Evolutionary conservation across 2,888 invertebrate genomes (phyloP).

Genomic region (Parnassius glacialis): DNA sequence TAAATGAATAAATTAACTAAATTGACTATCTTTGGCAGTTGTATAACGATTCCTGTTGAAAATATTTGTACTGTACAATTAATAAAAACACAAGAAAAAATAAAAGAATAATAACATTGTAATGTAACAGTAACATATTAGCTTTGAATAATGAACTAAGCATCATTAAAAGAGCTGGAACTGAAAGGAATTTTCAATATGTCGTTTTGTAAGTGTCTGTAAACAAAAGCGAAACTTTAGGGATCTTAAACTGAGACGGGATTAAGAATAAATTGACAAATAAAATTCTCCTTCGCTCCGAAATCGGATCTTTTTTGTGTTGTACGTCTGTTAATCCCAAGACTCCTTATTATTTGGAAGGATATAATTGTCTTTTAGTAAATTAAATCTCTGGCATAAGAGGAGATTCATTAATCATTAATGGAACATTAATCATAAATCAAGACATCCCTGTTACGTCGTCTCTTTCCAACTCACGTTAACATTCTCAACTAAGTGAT

Average conservation of each 20-base stretch:
- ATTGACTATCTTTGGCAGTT: too few species aligned
- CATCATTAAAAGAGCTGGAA: constrained; percentile 4
- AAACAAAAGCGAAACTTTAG: constrained; percentile 20
- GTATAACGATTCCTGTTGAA: too few species aligned
- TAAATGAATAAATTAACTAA: too few species aligned
- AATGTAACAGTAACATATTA: too few species aligned
- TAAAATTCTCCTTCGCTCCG: constrained; percentile 21
- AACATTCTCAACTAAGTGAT: constrained; percentile 52
- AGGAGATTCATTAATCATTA: constrained; percentile 55
- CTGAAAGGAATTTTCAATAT: constrained; percentile 22
- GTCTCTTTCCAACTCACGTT: constrained; percentile 40
- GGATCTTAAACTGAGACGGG: constrained; percentile 22
- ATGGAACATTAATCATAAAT: constrained; percentile 60
- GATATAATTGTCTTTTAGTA: constrained; percentile 40
- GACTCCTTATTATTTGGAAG: constrained; percentile 32
- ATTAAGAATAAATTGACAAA: constrained; percentile 26
- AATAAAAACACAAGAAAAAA: too few species aligned
- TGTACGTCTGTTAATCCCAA: constrained; percentile 32
- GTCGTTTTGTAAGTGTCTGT: constrained; percentile 12
- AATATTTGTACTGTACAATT: too few species aligned
- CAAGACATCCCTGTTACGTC: constrained; percentile 33
- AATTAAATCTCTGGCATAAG: constrained; percentile 48
- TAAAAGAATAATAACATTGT: too few species aligned
- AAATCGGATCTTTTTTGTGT: constrained; percentile 32
- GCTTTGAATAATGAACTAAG: too few species aligned